Conservation (phyloP, 2,797 vertebrate genomes). For the Intellagama lesueurii region DNA sequence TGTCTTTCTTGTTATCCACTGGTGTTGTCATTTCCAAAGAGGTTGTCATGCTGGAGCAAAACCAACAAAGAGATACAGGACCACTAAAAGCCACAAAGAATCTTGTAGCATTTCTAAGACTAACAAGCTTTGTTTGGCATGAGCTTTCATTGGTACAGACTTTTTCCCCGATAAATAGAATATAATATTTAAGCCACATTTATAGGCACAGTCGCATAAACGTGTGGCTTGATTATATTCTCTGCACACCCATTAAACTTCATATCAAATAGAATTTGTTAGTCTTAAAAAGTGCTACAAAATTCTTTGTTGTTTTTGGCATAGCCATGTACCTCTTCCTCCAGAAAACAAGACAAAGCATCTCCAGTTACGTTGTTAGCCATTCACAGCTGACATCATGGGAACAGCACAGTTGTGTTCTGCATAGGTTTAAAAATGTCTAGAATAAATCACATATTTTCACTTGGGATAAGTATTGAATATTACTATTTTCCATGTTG, state of each 20-base stretch:
- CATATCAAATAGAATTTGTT: background rate
- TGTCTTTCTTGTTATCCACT: no score
- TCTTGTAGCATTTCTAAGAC: no score
- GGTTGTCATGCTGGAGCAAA: no score
- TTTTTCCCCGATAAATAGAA: no score
- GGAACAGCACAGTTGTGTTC: conserved; percentile 56
- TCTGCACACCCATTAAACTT: background rate
- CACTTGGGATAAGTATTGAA: background rate
- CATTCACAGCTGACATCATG: conserved; percentile 49
- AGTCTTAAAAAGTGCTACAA: background rate
- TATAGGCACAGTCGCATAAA: no score
- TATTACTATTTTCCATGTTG: background rate
- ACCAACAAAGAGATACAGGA: no score
- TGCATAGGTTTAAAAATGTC: conserved; percentile 58
- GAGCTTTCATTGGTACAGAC: no score
- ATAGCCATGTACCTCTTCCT: conserved; percentile 18
- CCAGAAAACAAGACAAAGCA: conserved; percentile 26
- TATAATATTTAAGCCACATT: no score
- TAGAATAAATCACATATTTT: conserved; percentile 57
- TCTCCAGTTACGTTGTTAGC: conserved; percentile 59
- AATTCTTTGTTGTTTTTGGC: background rate
- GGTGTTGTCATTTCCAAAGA: no score
- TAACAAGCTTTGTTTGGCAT: no score
- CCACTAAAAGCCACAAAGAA: no score
- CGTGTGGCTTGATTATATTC: background rate